Percentiles rank a stretch among this genome's conserved stretches.
These are phyloP conservation scores for Drosophila bunnanda DNA, from an alignment of 2,888 invertebrate species.

Conservation along the genomic window DNA sequence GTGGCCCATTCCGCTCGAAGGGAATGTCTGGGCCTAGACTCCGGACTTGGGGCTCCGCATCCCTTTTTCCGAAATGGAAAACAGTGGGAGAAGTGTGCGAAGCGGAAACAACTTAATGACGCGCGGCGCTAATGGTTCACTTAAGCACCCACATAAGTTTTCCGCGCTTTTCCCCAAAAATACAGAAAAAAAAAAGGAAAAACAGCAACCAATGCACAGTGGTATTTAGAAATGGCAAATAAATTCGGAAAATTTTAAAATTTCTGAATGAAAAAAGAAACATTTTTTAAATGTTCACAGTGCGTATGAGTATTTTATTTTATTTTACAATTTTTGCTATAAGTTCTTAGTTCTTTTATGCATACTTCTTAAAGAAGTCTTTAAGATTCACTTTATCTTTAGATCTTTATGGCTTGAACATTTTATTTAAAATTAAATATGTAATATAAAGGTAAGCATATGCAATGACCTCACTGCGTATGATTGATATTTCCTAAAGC, in stretches of 20 bases:
- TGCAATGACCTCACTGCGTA: neutral
- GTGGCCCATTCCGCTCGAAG: constrained; percentile 55
- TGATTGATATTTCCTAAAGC: neutral
- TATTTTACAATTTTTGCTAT: accelerated
- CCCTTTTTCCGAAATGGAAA: constrained; percentile 41
- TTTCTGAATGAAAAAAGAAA: too few species aligned
- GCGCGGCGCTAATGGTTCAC: constrained; percentile 81
- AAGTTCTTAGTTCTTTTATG: neutral
- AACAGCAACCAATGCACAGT: constrained; percentile 10
- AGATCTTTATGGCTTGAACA: neutral
- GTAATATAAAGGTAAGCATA: neutral
- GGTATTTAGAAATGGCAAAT: neutral
- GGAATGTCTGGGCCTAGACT: constrained; percentile 37
- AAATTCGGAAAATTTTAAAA: too few species aligned
- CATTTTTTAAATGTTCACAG: neutral
- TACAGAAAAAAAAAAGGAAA: constrained; percentile 39
- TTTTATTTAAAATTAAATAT: neutral
- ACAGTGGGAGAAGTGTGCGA: constrained; percentile 76
- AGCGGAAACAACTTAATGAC: constrained; percentile 82
- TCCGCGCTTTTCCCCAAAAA: constrained; percentile 59
- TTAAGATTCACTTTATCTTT: neutral
- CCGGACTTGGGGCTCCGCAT: neutral
- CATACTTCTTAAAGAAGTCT: neutral
- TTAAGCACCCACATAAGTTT: constrained; percentile 81
- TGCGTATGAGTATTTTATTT: neutral